Base-by-base conservation (phyloP, 1,140 invertebrate species). In the Aphaenogaster rudis region DNA sequence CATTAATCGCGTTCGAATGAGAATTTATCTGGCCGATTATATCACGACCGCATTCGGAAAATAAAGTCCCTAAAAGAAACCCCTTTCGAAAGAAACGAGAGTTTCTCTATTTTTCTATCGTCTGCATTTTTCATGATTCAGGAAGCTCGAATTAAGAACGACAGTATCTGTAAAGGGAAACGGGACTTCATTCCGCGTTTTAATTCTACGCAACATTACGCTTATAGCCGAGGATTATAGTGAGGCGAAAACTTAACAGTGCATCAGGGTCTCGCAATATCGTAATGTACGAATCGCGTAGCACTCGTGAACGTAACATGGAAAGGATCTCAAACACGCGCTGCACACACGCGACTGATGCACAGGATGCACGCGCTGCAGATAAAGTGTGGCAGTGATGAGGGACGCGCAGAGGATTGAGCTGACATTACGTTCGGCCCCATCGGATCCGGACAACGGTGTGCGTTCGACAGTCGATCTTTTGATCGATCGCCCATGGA, bases 401-500 rank as follows among this genome's bases (percentile, higher is more conserved):
- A 79, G 76, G 84, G 63, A 86, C 57, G 77, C 13, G 36, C 57
- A 61, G 69, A 11, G 17, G 78, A 81, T 81, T 81, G 64, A 80
- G 45, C 79, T 81, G 79, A 86, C 76, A 77, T 86, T 54, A 78
- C 71, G 88, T 86, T 87, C 85, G 39, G 54, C 39, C 66, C 78
- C 86, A 64, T 69, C 81, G 87, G 45, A 86, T 77, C 59, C 57
- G 74, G 71, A 88, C 86, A 88, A 89, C 79, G 54, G 81, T 71
- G 66, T 72, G 74, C 88, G 71, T 86, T 88, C 89, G 78, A 90
- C 84, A 67, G 64, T 89, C 86, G 89, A 93, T 93, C 91, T 94
- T 92, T 93, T 92, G 93, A 94, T 93, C 92, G 91, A 91, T 92
- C 88, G 90, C 33, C 88, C 89, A 84, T 93, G 57, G 80, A 91